Evolutionary conservation across 2,888 invertebrate genomes (phyloP).

Genomic region (Lasius fuliginosus): DNA sequence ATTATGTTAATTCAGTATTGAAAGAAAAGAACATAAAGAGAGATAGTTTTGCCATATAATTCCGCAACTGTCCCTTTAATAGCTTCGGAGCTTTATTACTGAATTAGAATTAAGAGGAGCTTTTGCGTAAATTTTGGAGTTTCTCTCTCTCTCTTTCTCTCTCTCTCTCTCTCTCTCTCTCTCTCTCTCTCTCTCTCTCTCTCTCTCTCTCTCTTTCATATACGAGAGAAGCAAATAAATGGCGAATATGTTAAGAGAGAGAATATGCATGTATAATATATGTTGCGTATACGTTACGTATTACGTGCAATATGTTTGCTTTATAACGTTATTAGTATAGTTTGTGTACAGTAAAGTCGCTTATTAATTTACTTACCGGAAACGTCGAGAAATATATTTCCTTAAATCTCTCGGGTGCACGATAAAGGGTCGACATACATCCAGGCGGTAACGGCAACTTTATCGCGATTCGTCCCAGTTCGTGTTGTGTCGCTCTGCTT

Average conservation of each 20-base stretch:
- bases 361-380: conserved; percentile 88
- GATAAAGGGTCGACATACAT: conserved; percentile 93
- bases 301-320: conserved; percentile 94
- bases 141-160: not conserved
- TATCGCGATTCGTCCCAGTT: conserved; percentile 94
- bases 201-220: not conserved
- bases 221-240: not conserved
- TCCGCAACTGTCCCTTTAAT: not conserved
- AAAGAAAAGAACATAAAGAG: not conserved
- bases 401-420: conserved; percentile 92
- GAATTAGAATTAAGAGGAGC: not conserved
- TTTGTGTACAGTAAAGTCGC: conserved; percentile 1
- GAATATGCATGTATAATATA: not conserved
- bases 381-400: conserved; percentile 94
- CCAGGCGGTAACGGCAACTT: conserved; percentile 97
- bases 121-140: not conserved
- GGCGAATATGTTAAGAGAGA: not conserved
- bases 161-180: too few relatives aligned
- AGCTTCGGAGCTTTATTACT: not conserved
- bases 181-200: not conserved
- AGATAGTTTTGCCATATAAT: not conserved
- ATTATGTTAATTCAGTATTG: not conserved
- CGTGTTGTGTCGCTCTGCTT: conserved; percentile 89
- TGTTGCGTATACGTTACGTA: conserved; percentile 66
- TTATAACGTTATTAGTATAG: conserved; percentile 97